These are phyloP conservation scores for Perccottus glenii DNA, from an alignment of 2,113 vertebrate genomes.

Conservation along the genomic window DNA sequence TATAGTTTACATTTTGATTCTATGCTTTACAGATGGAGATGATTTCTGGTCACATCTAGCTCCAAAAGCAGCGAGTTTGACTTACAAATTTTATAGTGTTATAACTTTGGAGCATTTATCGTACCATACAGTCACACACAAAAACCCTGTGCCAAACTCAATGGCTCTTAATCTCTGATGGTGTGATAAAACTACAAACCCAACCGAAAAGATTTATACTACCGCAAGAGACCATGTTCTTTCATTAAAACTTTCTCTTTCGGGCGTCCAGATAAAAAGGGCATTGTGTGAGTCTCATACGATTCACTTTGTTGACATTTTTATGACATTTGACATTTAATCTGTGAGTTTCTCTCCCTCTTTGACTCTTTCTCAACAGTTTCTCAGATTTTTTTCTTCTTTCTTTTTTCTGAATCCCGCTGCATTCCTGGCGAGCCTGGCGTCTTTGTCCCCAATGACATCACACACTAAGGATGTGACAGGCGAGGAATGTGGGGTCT, in stretches of 20 bases:
- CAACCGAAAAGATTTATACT: neutral
- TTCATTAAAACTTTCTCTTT: neutral
- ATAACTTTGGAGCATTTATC: neutral
- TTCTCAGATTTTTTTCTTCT: conserved; percentile 5
- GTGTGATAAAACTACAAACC: neutral
- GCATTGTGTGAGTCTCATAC: conserved; percentile 3
- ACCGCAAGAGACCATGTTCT: neutral
- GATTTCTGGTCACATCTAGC: too few relatives aligned
- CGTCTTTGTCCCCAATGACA: conserved; percentile 74
- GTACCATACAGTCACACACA: neutral
- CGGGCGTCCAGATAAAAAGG: neutral
- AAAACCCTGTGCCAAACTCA: neutral
- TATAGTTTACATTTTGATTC: too few relatives aligned
- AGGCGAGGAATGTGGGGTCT: conserved; percentile 67
- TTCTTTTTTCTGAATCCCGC: conserved; percentile 43
- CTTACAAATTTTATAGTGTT: neutral
- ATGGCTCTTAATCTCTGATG: conserved; percentile 6
- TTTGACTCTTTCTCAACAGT: conserved; percentile 42
- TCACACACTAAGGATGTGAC: conserved; percentile 74
- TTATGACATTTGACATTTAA: conserved; percentile 42
- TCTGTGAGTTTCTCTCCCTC: conserved; percentile 19
- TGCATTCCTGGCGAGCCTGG: conserved; percentile 72
- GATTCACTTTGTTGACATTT: conserved; percentile 34
- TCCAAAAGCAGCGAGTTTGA: neutral
- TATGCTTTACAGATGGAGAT: too few relatives aligned